Evolutionary conservation across 2,888 invertebrate species (phyloP).

Genomic region (Antitype chi): DNA sequence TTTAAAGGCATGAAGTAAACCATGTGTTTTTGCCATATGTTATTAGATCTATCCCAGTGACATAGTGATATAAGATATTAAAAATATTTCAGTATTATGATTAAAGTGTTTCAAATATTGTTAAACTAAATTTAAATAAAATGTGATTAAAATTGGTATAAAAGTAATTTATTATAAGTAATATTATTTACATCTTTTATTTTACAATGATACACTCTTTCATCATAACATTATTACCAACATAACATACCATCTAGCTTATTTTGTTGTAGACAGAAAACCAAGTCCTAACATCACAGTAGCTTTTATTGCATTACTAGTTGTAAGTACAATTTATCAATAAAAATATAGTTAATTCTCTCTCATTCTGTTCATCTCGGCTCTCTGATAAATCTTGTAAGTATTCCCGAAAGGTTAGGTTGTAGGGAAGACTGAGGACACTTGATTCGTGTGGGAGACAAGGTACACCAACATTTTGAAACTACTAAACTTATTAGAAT

Average conservation of each 20-base stretch:
- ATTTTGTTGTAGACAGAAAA: not conserved
- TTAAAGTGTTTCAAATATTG: not conserved
- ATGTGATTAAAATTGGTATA: conserved; percentile 38
- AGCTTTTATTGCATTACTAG: not conserved
- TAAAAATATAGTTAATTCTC: not conserved
- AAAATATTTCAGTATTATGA: conserved; percentile 36
- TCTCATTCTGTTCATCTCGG: not conserved
- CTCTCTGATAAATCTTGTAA: not conserved
- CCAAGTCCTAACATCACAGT: not conserved
- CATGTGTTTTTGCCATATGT: not conserved
- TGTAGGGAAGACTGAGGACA: no score
- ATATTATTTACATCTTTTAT: conserved; percentile 60
- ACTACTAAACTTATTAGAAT: no score
- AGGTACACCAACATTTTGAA: no score
- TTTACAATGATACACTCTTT: conserved; percentile 26
- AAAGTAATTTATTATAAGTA: conserved; percentile 49
- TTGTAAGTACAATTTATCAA: not conserved
- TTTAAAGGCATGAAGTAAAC: not conserved
- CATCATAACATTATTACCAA: conserved; percentile 3
- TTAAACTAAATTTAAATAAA: conserved; percentile 37
- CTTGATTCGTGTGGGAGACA: no score
- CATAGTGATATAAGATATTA: conserved; percentile 29
- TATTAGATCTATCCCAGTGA: conserved; percentile 23
- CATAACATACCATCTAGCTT: conserved; percentile 1
- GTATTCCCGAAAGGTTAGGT: not conserved